Evolutionary conservation across 2,888 invertebrate genomes (phyloP).

Genomic region (Drosophila imparisetae): DNA sequence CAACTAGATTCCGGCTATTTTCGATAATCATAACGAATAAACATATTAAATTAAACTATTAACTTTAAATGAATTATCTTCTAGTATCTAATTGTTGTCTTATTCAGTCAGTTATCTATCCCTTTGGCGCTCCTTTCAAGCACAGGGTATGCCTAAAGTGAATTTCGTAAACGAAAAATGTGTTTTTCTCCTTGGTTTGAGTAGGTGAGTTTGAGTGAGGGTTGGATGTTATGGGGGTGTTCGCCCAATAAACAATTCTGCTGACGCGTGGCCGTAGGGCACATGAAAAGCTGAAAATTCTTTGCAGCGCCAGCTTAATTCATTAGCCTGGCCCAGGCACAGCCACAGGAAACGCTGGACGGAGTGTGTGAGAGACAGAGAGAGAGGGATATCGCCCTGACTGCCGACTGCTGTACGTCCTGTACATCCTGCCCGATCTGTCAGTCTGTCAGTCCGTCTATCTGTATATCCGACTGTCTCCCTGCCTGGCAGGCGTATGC

Average conservation of each 20-base stretch:
- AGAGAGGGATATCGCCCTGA: not conserved
- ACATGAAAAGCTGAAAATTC: slow-evolving; percentile 57
- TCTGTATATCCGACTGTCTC: slow-evolving; percentile 15
- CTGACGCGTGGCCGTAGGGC: slow-evolving; percentile 57
- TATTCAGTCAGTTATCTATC: not conserved
- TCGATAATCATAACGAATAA: not conserved
- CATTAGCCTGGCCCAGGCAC: slow-evolving; percentile 50
- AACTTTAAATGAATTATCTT: not conserved
- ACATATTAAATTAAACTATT: not conserved
- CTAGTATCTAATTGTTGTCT: not conserved
- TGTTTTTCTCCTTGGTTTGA: slow-evolving; percentile 21
- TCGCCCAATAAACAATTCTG: slow-evolving; percentile 66
- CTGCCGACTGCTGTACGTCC: slow-evolving; percentile 7
- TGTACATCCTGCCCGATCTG: slow-evolving; percentile 46
- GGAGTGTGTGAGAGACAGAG: slow-evolving; percentile 1
- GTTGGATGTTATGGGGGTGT: not conserved
- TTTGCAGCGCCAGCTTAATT: slow-evolving; percentile 73
- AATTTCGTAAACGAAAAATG: slow-evolving; percentile 49
- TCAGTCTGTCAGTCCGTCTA: slow-evolving; percentile 39
- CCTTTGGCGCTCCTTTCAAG: not conserved
- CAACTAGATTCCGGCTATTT: not conserved
- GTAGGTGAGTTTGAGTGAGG: not conserved
- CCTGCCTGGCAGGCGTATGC: slow-evolving; percentile 51
- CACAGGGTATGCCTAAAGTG: slow-evolving; percentile 16
- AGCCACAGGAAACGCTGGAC: slow-evolving; percentile 35